These are phyloP conservation scores for Coregonus ussuriensis DNA, from an alignment of 2,797 vertebrate genomes.

Conservation along the genomic window DNA sequence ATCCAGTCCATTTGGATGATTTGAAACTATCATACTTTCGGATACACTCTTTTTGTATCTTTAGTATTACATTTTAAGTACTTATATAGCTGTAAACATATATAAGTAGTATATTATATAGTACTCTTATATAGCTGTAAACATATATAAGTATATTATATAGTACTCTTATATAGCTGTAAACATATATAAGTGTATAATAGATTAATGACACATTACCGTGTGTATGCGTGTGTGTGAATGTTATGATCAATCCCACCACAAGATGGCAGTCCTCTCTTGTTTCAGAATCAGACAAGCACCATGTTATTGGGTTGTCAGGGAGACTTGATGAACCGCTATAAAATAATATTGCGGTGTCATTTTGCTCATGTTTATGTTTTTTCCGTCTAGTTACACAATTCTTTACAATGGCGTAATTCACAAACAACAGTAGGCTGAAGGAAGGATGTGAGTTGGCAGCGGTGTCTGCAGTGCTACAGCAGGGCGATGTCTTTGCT, in stretches of 20 bases:
- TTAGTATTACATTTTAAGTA: too few relatives aligned
- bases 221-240: not conserved
- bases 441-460: not conserved
- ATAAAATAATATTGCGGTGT: not conserved
- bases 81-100: too few relatives aligned
- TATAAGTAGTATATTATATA: too few relatives aligned
- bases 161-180: too few relatives aligned
- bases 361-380: not conserved
- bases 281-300: not conserved
- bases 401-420: not conserved
- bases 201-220: too few relatives aligned
- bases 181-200: too few relatives aligned
- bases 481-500: not conserved
- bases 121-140: too few relatives aligned
- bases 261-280: conserved; percentile 10
- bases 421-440: not conserved
- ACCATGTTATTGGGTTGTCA: not conserved
- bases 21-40: too few relatives aligned
- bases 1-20: too few relatives aligned
- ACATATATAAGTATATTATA: too few relatives aligned
- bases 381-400: not conserved
- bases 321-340: not conserved
- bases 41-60: too few relatives aligned
- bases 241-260: not conserved
- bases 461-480: not conserved